A percentile compares a stretch with the other conserved stretches of the same genome.
These are phyloP conservation scores for Drosophila virilis DNA, from an alignment of 1,140 invertebrate genomes.

Conservation along the genomic window DNA sequence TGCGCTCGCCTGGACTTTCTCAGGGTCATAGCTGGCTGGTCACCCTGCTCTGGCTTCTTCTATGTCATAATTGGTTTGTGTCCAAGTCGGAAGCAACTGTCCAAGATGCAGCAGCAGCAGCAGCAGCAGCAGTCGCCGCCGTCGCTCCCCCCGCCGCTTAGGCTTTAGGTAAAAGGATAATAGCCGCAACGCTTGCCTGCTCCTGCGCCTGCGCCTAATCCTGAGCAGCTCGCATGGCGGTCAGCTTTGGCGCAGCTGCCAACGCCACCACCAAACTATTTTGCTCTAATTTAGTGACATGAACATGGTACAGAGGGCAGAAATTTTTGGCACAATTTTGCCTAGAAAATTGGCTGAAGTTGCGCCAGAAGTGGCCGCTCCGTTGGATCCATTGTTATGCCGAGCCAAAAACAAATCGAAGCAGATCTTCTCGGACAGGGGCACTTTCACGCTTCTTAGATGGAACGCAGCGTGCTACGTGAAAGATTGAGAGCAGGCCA, in stretches of 20 bases:
- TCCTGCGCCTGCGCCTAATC: conserved; percentile 27
- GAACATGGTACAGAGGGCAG: conserved; percentile 47
- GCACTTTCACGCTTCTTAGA: conserved; percentile 68
- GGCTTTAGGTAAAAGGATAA: conserved; percentile 68
- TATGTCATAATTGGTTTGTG: conserved; percentile 43
- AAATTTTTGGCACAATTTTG: conserved; percentile 26
- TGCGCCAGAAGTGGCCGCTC: conserved; percentile 43
- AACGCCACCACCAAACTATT: conserved; percentile 20
- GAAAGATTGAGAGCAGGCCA: conserved; percentile 65
- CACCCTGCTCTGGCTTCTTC: conserved; percentile 12
- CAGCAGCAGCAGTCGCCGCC: neutral
- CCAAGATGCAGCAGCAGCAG: conserved; percentile 29
- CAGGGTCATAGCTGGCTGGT: conserved; percentile 73
- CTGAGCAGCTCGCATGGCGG: conserved; percentile 27
- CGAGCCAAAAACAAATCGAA: neutral
- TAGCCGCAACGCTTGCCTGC: conserved; percentile 32
- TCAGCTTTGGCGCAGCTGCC: conserved; percentile 44
- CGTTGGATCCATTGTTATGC: conserved; percentile 55
- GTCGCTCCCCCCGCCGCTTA: neutral
- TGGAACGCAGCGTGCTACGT: conserved; percentile 54
- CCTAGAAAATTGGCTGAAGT: conserved; percentile 67
- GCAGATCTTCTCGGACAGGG: neutral
- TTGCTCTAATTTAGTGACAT: conserved; percentile 70
- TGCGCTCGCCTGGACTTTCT: conserved; percentile 49
- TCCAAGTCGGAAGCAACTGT: conserved; percentile 3